Evolutionary conservation across 2,888 invertebrate genomes (phyloP).

Genomic region (Euplagia quadripunctaria): DNA sequence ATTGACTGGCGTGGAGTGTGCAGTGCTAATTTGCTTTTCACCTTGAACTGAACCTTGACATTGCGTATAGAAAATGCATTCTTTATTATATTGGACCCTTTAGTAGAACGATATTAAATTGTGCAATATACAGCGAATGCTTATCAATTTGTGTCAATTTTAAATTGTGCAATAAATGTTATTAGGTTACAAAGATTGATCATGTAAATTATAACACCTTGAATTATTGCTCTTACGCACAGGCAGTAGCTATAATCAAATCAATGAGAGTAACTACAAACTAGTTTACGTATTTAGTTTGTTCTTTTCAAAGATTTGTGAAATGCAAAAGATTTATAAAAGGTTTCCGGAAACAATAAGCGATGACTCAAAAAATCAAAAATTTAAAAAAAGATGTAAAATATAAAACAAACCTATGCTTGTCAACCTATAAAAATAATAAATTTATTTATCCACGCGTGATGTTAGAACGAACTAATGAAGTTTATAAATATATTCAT

Average conservation of each 20-base stretch:
- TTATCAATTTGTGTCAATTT: constrained; percentile 45
- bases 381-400: too few species aligned
- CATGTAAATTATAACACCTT: constrained; percentile 12
- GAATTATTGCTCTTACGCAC: constrained; percentile 1
- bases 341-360: too few species aligned
- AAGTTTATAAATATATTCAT: background rate
- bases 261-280: background rate
- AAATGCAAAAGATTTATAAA: too few species aligned
- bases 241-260: constrained; percentile 1
- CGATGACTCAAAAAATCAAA: too few species aligned
- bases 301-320: too few species aligned
- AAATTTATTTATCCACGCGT: background rate
- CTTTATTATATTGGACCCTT: constrained; percentile 44
- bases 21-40: constrained; percentile 50
- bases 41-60: constrained; percentile 63
- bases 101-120: constrained; percentile 39
- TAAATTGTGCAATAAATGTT: constrained; percentile 11
- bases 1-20: constrained; percentile 64
- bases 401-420: background rate
- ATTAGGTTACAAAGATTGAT: background rate
- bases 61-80: constrained; percentile 55
- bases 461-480: background rate
- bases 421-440: background rate
- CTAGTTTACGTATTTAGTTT: background rate
- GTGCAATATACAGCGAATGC: constrained; percentile 39